Evolutionary conservation across 2,888 invertebrate species (phyloP).

Genomic region (Conchocele bisecta): DNA sequence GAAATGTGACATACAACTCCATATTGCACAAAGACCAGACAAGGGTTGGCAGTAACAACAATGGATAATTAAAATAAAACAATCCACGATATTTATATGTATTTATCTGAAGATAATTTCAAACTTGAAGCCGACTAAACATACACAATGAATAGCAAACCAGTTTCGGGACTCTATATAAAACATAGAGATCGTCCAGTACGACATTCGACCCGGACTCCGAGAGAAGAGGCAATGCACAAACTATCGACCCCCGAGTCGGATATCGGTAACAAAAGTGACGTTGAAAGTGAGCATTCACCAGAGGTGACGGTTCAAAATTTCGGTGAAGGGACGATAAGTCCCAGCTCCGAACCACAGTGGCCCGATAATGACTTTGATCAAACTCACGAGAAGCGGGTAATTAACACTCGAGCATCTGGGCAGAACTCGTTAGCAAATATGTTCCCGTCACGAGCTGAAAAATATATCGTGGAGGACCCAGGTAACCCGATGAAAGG

Average conservation of each 20-base stretch:
- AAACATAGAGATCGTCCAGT: constrained; percentile 40
- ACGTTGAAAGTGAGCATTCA: constrained; percentile 5
- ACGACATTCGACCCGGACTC: constrained; percentile 3
- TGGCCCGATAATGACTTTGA: constrained; percentile 48
- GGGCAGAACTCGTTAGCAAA: no score
- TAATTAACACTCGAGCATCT: no score
- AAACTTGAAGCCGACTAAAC: no score
- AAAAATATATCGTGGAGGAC: constrained; percentile 46
- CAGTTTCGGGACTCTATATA: constrained; percentile 36
- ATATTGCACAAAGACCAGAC: no score
- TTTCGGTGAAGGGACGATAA: constrained; percentile 48
- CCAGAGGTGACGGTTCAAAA: constrained; percentile 42
- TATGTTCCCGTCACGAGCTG: no score
- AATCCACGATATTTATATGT: no score
- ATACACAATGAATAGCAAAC: constrained; percentile 31
- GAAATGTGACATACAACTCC: no score
- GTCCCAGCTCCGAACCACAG: constrained; percentile 22
- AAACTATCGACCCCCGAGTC: constrained; percentile 18
- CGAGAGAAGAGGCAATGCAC: no score
- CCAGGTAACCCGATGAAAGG: constrained; percentile 47
- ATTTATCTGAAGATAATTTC: no score
- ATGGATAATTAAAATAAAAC: no score
- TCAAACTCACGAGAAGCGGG: constrained; percentile 6
- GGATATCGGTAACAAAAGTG: neutral
- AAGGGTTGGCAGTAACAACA: no score